Percentiles rank a stretch among this genome's conserved stretches.
phyloP scores from a whole-genome alignment of 2,113 vertebrate species.

The Ochotona curzoniae region DNA sequence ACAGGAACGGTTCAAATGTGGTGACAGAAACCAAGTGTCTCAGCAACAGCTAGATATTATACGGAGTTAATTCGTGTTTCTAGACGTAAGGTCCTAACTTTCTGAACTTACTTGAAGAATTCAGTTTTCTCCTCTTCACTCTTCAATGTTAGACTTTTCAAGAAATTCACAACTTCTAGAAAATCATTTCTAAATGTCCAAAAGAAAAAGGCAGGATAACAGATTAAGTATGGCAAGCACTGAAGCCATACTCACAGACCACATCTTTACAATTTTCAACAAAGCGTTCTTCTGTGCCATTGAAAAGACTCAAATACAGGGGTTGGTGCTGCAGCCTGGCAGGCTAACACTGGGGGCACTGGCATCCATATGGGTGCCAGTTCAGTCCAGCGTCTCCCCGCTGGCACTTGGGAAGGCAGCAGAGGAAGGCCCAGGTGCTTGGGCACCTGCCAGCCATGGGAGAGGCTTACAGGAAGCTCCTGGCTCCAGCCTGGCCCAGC shows the following conservation, averaged over 20 bases:
- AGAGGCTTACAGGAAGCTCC: too few relatives aligned
- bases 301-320: not conserved
- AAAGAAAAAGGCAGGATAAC: conserved; percentile 26
- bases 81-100: conserved; percentile 9
- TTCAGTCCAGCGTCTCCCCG: too few relatives aligned
- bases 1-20: not conserved
- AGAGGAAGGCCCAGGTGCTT: too few relatives aligned
- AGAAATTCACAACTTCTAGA: conserved; percentile 96
- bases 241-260: not conserved
- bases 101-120: conserved; percentile 96
- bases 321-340: too few relatives aligned
- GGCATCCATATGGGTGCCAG: too few relatives aligned
- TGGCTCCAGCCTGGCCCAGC: too few relatives aligned
- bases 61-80: not conserved
- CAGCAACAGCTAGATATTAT: not conserved
- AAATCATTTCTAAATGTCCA: conserved; percentile 94
- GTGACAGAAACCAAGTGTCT: not conserved
- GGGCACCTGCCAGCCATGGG: too few relatives aligned
- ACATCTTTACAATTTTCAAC: not conserved
- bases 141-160: conserved; percentile 96
- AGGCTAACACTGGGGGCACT: too few relatives aligned
- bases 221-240: not conserved
- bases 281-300: not conserved
- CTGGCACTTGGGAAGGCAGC: too few relatives aligned
- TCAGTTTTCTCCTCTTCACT: conserved; percentile 98